Evolutionary conservation across 2,888 invertebrate genomes (phyloP).

Genomic region (Rugalucina vietnamica): DNA sequence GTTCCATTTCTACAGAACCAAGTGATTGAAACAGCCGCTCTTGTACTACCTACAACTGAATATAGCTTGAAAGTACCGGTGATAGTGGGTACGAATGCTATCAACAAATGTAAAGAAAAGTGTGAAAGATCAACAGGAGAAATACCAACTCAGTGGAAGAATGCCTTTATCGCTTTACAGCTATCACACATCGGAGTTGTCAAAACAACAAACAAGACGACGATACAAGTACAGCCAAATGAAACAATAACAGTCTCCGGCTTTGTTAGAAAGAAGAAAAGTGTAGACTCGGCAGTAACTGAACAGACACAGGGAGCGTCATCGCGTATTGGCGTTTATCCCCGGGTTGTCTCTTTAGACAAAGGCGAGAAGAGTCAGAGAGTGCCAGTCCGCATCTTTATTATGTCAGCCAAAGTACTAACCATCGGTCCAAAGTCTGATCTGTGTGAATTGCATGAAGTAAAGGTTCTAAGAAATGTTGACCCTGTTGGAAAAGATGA

Average conservation of each 20-base stretch:
- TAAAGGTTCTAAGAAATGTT: not conserved
- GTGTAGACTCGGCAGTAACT: not conserved
- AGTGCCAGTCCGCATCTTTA: not conserved
- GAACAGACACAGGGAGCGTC: not conserved
- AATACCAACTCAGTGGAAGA: not conserved
- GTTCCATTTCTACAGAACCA: not conserved
- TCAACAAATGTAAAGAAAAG: not conserved
- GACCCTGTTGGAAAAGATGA: not conserved
- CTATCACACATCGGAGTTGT: not conserved
- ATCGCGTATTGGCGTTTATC: not conserved
- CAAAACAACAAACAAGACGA: not conserved
- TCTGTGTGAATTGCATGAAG: not conserved
- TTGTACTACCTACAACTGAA: not conserved
- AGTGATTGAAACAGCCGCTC: not conserved
- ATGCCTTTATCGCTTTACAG: not conserved
- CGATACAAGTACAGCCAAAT: not conserved
- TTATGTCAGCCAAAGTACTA: not conserved
- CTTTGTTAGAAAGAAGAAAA: not conserved
- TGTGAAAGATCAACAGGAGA: not conserved
- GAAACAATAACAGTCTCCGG: not conserved
- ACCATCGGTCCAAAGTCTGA: not conserved
- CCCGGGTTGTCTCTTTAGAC: not conserved
- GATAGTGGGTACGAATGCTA: not conserved
- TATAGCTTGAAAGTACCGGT: not conserved
- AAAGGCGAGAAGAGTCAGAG: not conserved